Conservation (phyloP, 2,888 invertebrate species). For the Athetis lepigone region DNA sequence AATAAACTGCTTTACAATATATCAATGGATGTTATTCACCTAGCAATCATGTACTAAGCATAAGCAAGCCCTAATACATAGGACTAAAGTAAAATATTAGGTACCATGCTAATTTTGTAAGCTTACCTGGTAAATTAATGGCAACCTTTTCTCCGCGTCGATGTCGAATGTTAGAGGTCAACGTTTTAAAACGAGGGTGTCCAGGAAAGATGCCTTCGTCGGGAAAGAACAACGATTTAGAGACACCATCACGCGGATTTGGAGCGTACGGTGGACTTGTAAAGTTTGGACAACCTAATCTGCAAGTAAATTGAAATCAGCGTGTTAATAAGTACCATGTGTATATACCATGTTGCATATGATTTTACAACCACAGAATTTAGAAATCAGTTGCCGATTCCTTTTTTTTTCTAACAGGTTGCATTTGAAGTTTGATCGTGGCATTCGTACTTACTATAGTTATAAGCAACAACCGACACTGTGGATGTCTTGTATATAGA, state of each 20-base stretch:
- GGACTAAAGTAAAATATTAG: slow-evolving; percentile 13
- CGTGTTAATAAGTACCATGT: not conserved
- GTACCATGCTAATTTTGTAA: not conserved
- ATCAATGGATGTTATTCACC: slow-evolving; percentile 5
- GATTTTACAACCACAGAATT: not conserved
- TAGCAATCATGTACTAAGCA: slow-evolving; percentile 17
- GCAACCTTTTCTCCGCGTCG: slow-evolving; percentile 98
- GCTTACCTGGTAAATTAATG: slow-evolving; percentile 98
- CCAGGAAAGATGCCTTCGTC: slow-evolving; percentile 98
- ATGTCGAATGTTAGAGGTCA: slow-evolving; percentile 97
- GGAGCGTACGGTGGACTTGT: slow-evolving; percentile 93
- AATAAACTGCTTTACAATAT: slow-evolving; percentile 14
- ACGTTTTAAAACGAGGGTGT: slow-evolving; percentile 98
- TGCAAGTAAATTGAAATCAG: slow-evolving; percentile 74
- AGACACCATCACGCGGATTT: slow-evolving; percentile 93
- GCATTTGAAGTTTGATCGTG: not conserved
- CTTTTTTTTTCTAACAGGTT: not conserved
- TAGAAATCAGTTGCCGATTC: not conserved
- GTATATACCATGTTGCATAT: not conserved
- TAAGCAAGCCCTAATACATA: slow-evolving; percentile 14
- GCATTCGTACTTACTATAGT: not conserved
- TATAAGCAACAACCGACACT: not conserved
- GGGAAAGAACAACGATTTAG: slow-evolving; percentile 97
- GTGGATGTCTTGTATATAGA: too few species aligned
- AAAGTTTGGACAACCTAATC: slow-evolving; percentile 97